Evolutionary conservation across 2,797 vertebrate genomes (phyloP), one percentile per base, ranked within the genome.

Genomic region (Masticophis lateralis): DNA sequence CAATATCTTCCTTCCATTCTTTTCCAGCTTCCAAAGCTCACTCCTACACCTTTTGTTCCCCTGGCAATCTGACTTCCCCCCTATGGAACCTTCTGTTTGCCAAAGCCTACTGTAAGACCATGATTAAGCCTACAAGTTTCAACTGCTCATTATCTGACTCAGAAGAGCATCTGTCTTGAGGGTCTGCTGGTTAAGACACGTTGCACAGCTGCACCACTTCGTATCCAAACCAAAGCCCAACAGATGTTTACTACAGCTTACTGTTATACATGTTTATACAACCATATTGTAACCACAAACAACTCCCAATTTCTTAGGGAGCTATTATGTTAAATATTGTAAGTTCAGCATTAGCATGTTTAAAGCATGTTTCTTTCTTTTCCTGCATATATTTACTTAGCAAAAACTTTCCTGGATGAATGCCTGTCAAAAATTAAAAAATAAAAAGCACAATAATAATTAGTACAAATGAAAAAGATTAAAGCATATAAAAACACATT

Each of bases 141-240:
- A 96, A 92, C 92, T 97, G 87, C 94, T 97, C 91, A 95, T 91
- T 94, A 94, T 95, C 61, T 97, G 96, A 96, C 93, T 97, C 95
- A 96, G 92, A 95, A 92, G 94, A 88, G 94, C 96, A 96, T 96
- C 94, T 91, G 37, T 47, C 66, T 74, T 56, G 55, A 94, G 11
- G 88, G 32, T 47, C 87, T 94, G 83, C 92, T 92, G 61, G 37
- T 14, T 56, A 93, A 94, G 79, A 94, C 94, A 95, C 59, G 92
- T 95, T 94, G 94, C 93, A 63, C 95, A 96, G 95, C 96, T 97
- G 94, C 91, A 63, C 28, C 95, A 94, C 8, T 90, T 94, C 14
- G 66, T 90, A 89, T 93, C 91, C 91, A 93, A 56, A 86, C 51
- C 66, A 91, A 97, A 94, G 92, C 74, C 79, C 90, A 95, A 90